A percentile compares a stretch with the other conserved stretches of the same genome.
Conservation (phyloP, 2,113 vertebrate genomes). For the Ardeotis arabs region DNA sequence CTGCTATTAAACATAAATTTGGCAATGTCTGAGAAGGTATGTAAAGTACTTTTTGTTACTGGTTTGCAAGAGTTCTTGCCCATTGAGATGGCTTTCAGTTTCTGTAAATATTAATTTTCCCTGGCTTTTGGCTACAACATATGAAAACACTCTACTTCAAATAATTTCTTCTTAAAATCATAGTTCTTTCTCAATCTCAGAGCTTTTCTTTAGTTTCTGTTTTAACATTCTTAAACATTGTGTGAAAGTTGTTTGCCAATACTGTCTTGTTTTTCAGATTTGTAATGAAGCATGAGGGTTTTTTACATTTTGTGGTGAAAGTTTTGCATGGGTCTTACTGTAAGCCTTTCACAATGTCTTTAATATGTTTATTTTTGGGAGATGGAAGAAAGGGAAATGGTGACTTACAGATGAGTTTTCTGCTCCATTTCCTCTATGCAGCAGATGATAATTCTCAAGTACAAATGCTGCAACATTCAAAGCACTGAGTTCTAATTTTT, state of each 20-base stretch:
- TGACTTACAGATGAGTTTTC: conserved; percentile 12
- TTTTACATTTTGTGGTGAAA: conserved; percentile 63
- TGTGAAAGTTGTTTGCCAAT: conserved; percentile 17
- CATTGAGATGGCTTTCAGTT: not conserved
- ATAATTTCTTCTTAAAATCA: not conserved
- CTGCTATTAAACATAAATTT: not conserved
- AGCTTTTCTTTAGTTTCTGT: conserved; percentile 20
- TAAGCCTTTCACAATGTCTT: conserved; percentile 39
- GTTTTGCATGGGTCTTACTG: conserved; percentile 57
- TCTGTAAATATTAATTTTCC: not conserved
- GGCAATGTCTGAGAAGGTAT: not conserved
- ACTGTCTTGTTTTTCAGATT: conserved; percentile 51
- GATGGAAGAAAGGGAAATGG: conserved; percentile 38
- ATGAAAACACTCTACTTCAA: not conserved
- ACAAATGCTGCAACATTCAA: not conserved
- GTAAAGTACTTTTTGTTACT: not conserved
- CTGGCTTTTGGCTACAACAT: not conserved
- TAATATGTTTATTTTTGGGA: conserved; percentile 42
- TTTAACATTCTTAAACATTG: not conserved
- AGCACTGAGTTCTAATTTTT: not conserved
- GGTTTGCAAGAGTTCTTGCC: not conserved
- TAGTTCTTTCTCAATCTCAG: not conserved
- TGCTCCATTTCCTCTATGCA: conserved; percentile 22
- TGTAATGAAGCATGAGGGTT: conserved; percentile 51
- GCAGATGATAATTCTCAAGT: conserved; percentile 13